Conservation (phyloP, 2,113 vertebrate genomes). For the Suricata suricatta region DNA sequence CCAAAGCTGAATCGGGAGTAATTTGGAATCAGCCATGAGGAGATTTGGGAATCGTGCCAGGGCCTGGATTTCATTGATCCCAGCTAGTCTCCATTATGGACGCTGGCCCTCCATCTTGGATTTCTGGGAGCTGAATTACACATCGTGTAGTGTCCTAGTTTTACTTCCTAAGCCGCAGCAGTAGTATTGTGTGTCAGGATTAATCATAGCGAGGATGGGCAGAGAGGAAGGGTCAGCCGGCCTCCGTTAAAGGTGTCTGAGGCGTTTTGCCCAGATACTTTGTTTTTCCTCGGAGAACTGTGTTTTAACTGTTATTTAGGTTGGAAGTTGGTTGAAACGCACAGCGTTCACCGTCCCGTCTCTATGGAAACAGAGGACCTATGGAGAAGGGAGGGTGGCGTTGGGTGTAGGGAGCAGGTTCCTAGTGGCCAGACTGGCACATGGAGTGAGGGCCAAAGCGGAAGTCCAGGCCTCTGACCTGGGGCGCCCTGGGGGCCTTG, state of each 20-base stretch:
- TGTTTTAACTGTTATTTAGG: background rate
- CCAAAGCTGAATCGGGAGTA: background rate
- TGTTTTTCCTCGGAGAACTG: background rate
- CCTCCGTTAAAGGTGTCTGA: background rate
- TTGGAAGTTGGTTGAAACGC: background rate
- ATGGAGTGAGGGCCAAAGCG: background rate
- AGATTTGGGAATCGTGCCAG: slow-evolving; percentile 40
- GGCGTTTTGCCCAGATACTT: background rate
- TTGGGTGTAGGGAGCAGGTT: background rate
- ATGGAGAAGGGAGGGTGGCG: background rate
- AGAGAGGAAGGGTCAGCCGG: background rate
- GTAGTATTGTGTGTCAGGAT: background rate
- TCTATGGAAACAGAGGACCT: background rate
- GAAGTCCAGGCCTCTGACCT: background rate
- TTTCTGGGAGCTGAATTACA: slow-evolving; percentile 19
- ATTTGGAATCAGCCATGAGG: background rate
- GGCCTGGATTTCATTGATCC: background rate
- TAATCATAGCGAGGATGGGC: background rate
- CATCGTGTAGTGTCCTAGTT: background rate
- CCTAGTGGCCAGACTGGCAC: background rate
- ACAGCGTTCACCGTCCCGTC: background rate
- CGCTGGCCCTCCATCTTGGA: background rate
- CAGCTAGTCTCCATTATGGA: background rate
- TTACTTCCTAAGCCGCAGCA: background rate
- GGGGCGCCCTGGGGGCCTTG: background rate